Base-by-base conservation (phyloP, 2,113 vertebrate species). In the Cygnus atratus region DNA sequence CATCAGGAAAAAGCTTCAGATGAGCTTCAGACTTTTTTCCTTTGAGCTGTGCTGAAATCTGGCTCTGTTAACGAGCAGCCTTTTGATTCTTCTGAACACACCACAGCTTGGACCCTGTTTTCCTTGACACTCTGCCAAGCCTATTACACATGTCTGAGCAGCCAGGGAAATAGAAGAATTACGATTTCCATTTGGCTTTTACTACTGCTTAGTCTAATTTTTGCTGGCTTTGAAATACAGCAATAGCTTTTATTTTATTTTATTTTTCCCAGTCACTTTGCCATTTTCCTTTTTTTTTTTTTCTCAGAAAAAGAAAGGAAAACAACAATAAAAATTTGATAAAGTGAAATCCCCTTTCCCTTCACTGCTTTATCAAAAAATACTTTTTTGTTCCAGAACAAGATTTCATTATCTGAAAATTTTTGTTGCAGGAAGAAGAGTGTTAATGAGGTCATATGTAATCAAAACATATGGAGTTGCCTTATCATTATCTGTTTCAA, bases 181-280 rank as follows among this genome's bases (percentile, higher is more conserved):
- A 98, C 58, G 87, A 93, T 96, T 98, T 98, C 97, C 92, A 98
- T 97, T 98, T 98, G 97, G 96, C 95, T 97, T 97, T 90, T 82
- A 92, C 8, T 84, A 94, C 76, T 63, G 46, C 93, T 97, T 96
- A 96, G 96, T 97, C 96, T 98, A 97, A 98, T 98, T 98, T 98
- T 97, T 68, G 74, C 90, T 88, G 92, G 94, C 82, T 98, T 97
- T 97, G 96, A 97, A 97, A 97, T 97, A 97, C 24, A 95, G 87
- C 43, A 35, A 92, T 95, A 95, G 94, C 80, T 94, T 95, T 95
- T 93, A 91, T 93, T 86, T 92, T 93, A 54, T 78, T 92, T 91
- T 88, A 82, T 86, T 93, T 92, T 88, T 77, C 20, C n/a, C 44
- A 85, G 59, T 61, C 13, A 83, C 87, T 91, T 84, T 67, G 37